Conservation (phyloP, 2,797 vertebrate genomes). For the Morelia viridis region DNA sequence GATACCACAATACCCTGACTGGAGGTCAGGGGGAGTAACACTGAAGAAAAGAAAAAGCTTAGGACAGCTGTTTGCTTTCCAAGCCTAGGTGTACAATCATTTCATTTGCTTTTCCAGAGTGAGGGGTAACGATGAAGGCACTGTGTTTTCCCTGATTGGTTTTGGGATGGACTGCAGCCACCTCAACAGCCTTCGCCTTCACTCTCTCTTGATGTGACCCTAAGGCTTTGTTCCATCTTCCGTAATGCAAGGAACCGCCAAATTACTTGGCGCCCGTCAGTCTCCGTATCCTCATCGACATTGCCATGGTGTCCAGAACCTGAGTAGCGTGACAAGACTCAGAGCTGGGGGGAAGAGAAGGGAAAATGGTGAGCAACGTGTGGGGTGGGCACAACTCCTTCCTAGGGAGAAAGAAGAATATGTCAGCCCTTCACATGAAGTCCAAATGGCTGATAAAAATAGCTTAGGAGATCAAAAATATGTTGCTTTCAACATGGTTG, state of each 20-base stretch:
- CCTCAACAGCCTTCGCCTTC: background rate
- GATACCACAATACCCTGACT: background rate
- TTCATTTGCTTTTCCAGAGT: background rate
- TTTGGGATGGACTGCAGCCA: background rate
- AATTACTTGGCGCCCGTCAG: background rate
- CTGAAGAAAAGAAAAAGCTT: background rate
- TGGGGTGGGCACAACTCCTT: background rate
- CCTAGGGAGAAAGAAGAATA: background rate
- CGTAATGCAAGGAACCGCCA: background rate
- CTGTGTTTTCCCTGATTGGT: background rate
- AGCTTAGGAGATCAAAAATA: background rate
- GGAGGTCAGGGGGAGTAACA: background rate
- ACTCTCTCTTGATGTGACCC: background rate
- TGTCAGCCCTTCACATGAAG: background rate
- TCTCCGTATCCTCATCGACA: conserved; percentile 19
- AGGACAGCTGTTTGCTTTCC: background rate
- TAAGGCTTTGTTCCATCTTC: background rate
- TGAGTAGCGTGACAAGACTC: conserved; percentile 4
- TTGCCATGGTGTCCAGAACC: conserved; percentile 40
- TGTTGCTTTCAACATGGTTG: background rate
- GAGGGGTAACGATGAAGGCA: background rate
- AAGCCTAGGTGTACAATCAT: background rate
- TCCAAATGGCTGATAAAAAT: background rate
- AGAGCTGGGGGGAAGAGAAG: background rate
- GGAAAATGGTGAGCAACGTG: background rate